phyloP scores from a whole-genome alignment of 2,888 invertebrate genomes.

The Odontocolon sp. region DNA sequence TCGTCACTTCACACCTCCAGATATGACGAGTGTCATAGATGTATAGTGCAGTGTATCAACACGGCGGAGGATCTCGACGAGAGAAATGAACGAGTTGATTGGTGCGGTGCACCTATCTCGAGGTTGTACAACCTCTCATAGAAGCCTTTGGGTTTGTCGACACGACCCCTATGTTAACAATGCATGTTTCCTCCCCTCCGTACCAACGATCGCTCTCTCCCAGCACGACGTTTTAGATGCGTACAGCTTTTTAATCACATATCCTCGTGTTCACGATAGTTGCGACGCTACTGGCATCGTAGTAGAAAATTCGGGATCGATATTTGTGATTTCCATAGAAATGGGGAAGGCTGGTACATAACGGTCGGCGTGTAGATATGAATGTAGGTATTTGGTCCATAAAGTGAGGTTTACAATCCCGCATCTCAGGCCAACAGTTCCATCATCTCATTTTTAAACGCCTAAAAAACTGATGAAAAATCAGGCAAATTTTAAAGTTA shows the following conservation, averaged over 20 bases:
- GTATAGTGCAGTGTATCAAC: neutral
- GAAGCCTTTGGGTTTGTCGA: constrained; percentile 1
- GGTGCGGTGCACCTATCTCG: neutral
- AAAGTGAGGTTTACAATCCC: no score
- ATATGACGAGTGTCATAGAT: constrained; percentile 9
- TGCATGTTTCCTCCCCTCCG: constrained; percentile 37
- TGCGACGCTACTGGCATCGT: constrained; percentile 11
- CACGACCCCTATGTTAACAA: constrained; percentile 9
- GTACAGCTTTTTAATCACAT: constrained; percentile 71
- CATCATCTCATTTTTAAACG: no score
- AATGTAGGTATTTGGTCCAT: no score
- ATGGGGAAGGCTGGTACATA: no score
- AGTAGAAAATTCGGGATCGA: constrained; percentile 44
- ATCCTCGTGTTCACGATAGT: constrained; percentile 43
- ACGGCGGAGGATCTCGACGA: neutral
- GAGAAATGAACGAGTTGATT: neutral
- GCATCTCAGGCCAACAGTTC: no score
- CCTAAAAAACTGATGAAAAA: no score
- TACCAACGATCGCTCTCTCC: constrained; percentile 13
- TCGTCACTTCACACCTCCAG: neutral
- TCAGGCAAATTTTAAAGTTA: no score
- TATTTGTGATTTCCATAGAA: constrained; percentile 75
- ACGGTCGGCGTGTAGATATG: no score
- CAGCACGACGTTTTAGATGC: constrained; percentile 63
- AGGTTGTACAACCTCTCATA: neutral